phyloP scores from a whole-genome alignment of 1,140 invertebrate genomes.

The Eriosoma lanigerum region DNA sequence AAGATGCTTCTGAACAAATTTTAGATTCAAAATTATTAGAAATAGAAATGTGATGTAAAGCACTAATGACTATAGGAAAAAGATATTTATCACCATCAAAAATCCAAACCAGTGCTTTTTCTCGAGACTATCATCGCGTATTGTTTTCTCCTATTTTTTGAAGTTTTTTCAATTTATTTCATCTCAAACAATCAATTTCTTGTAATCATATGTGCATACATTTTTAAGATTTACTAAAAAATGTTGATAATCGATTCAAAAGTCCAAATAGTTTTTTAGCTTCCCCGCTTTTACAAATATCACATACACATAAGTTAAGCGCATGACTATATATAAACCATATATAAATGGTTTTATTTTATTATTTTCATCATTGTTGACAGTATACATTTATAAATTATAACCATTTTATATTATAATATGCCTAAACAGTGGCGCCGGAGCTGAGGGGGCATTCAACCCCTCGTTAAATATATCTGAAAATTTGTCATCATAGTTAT shows the following conservation, averaged over 20 bases:
- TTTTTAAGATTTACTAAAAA: conserved; percentile 3
- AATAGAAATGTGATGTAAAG: conserved; percentile 5
- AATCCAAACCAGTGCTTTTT: neutral
- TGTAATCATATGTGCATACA: neutral
- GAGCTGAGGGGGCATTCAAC: no score
- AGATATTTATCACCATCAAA: conserved; percentile 4
- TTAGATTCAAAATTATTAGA: no score
- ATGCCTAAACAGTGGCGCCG: no score
- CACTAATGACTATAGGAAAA: neutral
- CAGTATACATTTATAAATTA: no score
- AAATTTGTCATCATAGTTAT: no score
- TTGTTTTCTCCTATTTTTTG: no score
- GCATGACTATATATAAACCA: neutral
- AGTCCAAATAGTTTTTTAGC: conserved; percentile 10
- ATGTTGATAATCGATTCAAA: conserved; percentile 21
- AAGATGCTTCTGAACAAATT: no score
- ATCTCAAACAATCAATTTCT: neutral
- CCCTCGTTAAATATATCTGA: no score
- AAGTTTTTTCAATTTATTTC: no score
- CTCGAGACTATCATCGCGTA: neutral
- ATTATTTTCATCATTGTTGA: no score
- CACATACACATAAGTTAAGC: conserved; percentile 1
- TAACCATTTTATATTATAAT: no score
- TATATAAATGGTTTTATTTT: neutral
- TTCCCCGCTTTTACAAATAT: neutral